A percentile compares a stretch with the other conserved stretches of the same genome.
These are phyloP conservation scores for Junonia oenone DNA, from an alignment of 2,888 invertebrate genomes.

Conservation along the genomic window DNA sequence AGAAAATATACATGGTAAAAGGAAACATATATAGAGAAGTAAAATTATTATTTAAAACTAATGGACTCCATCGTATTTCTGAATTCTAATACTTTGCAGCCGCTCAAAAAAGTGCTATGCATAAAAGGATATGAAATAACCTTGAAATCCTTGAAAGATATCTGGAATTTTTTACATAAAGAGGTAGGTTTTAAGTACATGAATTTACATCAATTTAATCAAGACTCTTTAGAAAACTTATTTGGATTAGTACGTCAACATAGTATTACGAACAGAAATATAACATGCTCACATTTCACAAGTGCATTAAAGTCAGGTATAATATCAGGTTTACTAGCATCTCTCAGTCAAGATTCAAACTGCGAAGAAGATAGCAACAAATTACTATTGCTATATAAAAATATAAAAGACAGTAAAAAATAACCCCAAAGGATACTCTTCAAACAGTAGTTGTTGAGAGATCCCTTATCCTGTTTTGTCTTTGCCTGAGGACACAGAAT, in stretches of 20 bases:
- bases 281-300: not conserved
- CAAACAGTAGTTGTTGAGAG: not conserved
- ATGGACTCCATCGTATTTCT: too few species aligned
- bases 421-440: not conserved
- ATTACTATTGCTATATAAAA: not conserved
- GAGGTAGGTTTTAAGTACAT: not conserved
- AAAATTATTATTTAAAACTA: too few species aligned
- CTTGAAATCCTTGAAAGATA: too few species aligned
- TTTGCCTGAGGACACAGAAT: not conserved
- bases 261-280: not conserved
- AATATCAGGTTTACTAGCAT: not conserved
- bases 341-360: not conserved
- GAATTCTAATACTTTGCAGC: not conserved
- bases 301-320: not conserved
- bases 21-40: too few species aligned
- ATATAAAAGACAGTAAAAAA: not conserved
- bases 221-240: not conserved
- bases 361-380: not conserved
- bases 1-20: too few species aligned
- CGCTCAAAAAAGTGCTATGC: too few species aligned
- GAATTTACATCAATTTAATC: conserved; percentile 1
- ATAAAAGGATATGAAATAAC: not conserved
- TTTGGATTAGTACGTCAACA: too few species aligned
- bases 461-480: not conserved
- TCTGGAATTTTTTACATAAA: too few species aligned